These are phyloP conservation scores for Oxyscelio sp. DNA, from an alignment of 2,888 invertebrate species.

Conservation along the genomic window DNA sequence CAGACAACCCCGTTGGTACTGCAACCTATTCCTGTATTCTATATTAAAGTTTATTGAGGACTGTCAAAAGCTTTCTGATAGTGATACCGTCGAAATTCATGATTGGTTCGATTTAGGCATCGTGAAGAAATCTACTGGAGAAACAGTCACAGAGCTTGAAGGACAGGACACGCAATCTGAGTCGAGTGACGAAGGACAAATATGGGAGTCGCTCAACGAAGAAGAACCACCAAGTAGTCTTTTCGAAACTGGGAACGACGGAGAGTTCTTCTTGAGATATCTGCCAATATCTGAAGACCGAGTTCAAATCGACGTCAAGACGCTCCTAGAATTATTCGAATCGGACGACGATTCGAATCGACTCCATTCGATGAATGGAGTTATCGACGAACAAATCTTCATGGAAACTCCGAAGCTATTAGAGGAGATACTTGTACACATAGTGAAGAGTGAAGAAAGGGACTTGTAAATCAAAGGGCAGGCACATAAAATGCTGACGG, in stretches of 20 bases:
- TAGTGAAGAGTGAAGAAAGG: background rate
- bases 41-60: constrained; percentile 11
- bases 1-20: too few relatives aligned
- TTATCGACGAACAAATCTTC: constrained; percentile 30
- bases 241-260: too few relatives aligned
- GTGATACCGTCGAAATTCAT: background rate
- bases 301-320: background rate
- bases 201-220: too few relatives aligned
- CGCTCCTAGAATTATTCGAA: background rate
- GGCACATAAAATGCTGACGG: too few relatives aligned
- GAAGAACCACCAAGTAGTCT: too few relatives aligned
- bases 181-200: background rate
- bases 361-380: constrained; percentile 75
- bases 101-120: background rate
- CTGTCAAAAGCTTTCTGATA: background rate
- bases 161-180: background rate
- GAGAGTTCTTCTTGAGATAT: too few relatives aligned
- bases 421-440: constrained; percentile 21
- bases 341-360: constrained; percentile 35
- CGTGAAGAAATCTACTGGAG: background rate
- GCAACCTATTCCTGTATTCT: too few relatives aligned
- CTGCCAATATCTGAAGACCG: too few relatives aligned
- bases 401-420: constrained; percentile 64
- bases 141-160: background rate
- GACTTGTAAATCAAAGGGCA: too few relatives aligned